These are phyloP conservation scores for Mellivora capensis DNA, from an alignment of 2,113 vertebrate genomes.

Conservation along the genomic window DNA sequence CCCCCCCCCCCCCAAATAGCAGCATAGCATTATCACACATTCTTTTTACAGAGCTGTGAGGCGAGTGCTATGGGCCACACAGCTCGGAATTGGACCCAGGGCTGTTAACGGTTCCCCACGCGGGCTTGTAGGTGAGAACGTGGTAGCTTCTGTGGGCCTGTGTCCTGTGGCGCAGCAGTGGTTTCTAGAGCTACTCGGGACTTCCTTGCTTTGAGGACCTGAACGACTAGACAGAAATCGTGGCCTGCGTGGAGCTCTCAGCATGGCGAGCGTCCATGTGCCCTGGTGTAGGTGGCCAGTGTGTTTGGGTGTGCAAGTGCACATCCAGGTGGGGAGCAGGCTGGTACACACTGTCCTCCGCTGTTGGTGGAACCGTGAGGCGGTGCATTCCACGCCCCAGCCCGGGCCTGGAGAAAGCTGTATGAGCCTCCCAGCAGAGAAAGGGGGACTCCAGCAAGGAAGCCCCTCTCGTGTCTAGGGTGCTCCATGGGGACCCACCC, in stretches of 20 bases:
- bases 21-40: neutral
- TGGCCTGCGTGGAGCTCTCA: fast-evolving
- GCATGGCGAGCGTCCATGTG: fast-evolving
- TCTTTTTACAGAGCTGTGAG: neutral
- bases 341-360: neutral
- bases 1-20: fast-evolving
- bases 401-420: neutral
- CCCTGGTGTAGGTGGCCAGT: too few species aligned
- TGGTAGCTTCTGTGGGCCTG: neutral
- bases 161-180: neutral
- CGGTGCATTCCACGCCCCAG: too few species aligned
- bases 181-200: neutral
- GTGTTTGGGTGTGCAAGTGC: neutral
- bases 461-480: neutral
- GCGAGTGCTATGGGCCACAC: neutral
- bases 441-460: neutral
- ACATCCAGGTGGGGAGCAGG: neutral
- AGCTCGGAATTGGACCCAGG: neutral
- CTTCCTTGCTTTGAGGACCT: neutral
- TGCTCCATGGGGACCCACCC: neutral
- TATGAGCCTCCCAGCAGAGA: neutral
- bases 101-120: neutral
- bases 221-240: neutral
- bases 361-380: neutral
- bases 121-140: neutral